These are phyloP conservation scores for Drosophila multiciliata DNA, from an alignment of 2,888 invertebrate species.

Conservation along the genomic window DNA sequence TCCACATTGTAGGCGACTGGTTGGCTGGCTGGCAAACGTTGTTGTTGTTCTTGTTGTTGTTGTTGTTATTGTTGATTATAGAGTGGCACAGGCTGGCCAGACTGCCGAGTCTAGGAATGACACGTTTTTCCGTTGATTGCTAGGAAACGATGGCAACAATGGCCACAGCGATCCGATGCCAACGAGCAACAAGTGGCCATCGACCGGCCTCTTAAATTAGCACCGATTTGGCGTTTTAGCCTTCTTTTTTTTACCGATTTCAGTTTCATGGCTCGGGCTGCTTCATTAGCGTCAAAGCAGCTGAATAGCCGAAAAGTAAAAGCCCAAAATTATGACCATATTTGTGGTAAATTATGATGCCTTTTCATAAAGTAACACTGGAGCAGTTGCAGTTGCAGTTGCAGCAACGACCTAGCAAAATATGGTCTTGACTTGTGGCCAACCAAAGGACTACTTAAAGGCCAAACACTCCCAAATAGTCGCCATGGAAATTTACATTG, in stretches of 20 bases:
- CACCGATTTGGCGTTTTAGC: slow-evolving; percentile 29
- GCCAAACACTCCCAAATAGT: slow-evolving; percentile 65
- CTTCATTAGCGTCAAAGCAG: slow-evolving; percentile 62
- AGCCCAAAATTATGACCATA: slow-evolving; percentile 81
- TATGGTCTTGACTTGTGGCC: slow-evolving; percentile 41
- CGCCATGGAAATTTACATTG: slow-evolving; percentile 75
- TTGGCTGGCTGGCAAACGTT: slow-evolving; percentile 51
- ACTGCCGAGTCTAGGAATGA: slow-evolving; percentile 52
- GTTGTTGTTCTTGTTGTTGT: slow-evolving; percentile 30
- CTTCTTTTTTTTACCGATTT: slow-evolving; percentile 39
- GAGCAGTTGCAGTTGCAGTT: slow-evolving; percentile 50
- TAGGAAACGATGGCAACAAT: slow-evolving; percentile 59
- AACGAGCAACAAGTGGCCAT: slow-evolving; percentile 72
- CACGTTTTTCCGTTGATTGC: slow-evolving; percentile 78
- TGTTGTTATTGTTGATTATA: slow-evolving; percentile 68
- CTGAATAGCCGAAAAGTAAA: slow-evolving; percentile 62
- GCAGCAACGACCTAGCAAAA: slow-evolving; percentile 61
- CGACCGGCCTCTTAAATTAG: slow-evolving; percentile 66
- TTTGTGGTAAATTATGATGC: slow-evolving; percentile 82
- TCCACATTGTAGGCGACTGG: slow-evolving; percentile 68
- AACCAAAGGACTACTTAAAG: slow-evolving; percentile 60
- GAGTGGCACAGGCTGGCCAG: slow-evolving; percentile 39
- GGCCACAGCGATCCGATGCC: slow-evolving; percentile 20
- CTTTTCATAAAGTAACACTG: slow-evolving; percentile 75
- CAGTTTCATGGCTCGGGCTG: slow-evolving; percentile 45